These are phyloP conservation scores for Leucophora obtusa DNA, from an alignment of 2,888 invertebrate genomes.

Conservation along the genomic window DNA sequence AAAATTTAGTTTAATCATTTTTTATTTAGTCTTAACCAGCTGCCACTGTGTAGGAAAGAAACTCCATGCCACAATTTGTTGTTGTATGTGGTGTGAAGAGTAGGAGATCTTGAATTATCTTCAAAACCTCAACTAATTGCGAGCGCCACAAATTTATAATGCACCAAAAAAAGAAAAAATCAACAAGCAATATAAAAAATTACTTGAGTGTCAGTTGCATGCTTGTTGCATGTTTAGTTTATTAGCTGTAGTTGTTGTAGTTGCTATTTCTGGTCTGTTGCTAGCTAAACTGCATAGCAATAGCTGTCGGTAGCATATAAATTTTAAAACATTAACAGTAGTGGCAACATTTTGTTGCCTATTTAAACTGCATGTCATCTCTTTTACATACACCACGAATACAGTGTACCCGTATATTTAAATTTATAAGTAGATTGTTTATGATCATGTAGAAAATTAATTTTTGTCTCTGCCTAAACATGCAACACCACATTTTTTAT, in stretches of 20 bases:
- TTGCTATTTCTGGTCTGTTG: slow-evolving; percentile 8
- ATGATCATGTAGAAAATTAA: slow-evolving; percentile 54
- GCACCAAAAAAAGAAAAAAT: neutral
- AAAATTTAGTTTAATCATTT: too few relatives aligned
- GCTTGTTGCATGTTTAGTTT: slow-evolving; percentile 48
- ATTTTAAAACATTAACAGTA: slow-evolving; percentile 31
- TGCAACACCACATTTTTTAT: slow-evolving; percentile 39
- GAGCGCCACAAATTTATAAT: slow-evolving; percentile 55
- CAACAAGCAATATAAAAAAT: neutral
- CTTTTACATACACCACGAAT: neutral
- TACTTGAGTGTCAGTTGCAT: slow-evolving; percentile 25
- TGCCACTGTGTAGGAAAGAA: neutral
- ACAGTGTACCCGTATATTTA: slow-evolving; percentile 6
- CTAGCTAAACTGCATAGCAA: neutral
- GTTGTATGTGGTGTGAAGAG: slow-evolving; percentile 25
- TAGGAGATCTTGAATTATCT: slow-evolving; percentile 50
- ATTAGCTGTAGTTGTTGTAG: slow-evolving; percentile 47
- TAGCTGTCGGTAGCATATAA: slow-evolving; percentile 26
- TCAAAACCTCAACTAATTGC: slow-evolving; percentile 49
- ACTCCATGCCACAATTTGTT: neutral
- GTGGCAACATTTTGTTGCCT: slow-evolving; percentile 34
- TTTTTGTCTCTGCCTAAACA: slow-evolving; percentile 37
- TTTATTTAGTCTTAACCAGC: too few relatives aligned
- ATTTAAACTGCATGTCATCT: slow-evolving; percentile 6
- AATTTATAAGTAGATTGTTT: slow-evolving; percentile 48